Conservation (phyloP, 2,888 invertebrate genomes). For the Hedya salicella region DNA sequence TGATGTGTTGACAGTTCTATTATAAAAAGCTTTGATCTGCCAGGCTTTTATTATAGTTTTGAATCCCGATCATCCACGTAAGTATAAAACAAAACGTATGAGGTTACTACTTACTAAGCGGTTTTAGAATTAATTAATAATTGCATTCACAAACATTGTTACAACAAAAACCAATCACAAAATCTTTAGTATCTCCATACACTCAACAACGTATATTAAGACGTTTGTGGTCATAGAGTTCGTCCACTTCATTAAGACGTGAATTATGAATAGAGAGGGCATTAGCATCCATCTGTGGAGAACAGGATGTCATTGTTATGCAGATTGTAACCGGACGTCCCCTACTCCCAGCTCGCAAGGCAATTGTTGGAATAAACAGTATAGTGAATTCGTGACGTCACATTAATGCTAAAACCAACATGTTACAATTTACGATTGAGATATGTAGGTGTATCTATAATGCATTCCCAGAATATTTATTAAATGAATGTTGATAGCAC, state of each 20-base stretch:
- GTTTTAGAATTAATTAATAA: too few species aligned
- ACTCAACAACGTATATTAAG: constrained; percentile 15
- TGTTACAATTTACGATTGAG: not conserved
- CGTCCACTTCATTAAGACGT: constrained; percentile 78
- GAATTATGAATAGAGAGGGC: constrained; percentile 79
- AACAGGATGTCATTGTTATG: constrained; percentile 78
- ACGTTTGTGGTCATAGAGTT: constrained; percentile 52
- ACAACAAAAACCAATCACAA: too few species aligned
- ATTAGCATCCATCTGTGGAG: constrained; percentile 80
- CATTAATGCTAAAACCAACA: constrained; percentile 12
- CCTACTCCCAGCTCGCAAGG: constrained; percentile 50
- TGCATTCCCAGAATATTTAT: too few species aligned
- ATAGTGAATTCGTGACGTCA: constrained; percentile 15
- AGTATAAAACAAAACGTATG: too few species aligned
- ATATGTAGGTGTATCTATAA: too few species aligned
- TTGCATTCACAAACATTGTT: too few species aligned
- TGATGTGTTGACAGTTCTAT: too few species aligned
- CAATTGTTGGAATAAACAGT: constrained; percentile 24
- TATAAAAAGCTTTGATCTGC: too few species aligned
- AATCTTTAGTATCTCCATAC: not conserved
- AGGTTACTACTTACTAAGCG: too few species aligned
- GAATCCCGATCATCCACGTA: too few species aligned
- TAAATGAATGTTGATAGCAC: too few species aligned
- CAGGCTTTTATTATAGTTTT: too few species aligned
- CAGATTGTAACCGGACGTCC: constrained; percentile 80